These are phyloP conservation scores for Drosophila novamexicana DNA, from an alignment of 1,140 invertebrate species.

Conservation along the genomic window DNA sequence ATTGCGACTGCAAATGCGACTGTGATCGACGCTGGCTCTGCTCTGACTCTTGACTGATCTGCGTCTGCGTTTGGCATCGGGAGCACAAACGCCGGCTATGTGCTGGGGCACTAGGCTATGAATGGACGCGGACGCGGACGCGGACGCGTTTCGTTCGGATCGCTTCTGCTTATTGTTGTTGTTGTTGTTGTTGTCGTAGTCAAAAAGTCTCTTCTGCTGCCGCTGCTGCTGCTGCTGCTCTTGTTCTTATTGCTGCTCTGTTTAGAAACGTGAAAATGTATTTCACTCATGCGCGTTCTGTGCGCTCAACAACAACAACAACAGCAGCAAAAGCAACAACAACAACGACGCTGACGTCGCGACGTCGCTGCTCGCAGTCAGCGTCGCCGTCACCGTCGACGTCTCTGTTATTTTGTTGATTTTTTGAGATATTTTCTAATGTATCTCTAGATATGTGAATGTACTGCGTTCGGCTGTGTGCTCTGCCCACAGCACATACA, in stretches of 20 bases:
- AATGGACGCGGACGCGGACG: conserved; percentile 58
- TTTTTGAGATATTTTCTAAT: conserved; percentile 82
- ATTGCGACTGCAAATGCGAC: conserved; percentile 27
- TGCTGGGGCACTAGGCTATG: conserved; percentile 44
- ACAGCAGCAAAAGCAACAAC: conserved; percentile 10
- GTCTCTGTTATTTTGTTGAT: conserved; percentile 70
- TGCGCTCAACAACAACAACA: conserved; percentile 47
- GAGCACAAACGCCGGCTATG: conserved; percentile 44
- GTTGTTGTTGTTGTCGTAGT: conserved; percentile 61
- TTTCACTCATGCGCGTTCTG: conserved; percentile 73
- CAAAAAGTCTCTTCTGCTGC: conserved; percentile 65
- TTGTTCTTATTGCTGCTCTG: conserved; percentile 59
- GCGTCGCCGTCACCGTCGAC: conserved; percentile 24
- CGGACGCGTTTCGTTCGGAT: conserved; percentile 18
- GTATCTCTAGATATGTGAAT: conserved; percentile 74
- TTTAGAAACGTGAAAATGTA: conserved; percentile 81
- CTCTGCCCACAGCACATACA: conserved; percentile 40
- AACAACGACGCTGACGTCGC: conserved; percentile 8
- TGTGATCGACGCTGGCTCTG: conserved; percentile 31
- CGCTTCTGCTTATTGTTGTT: conserved; percentile 44
- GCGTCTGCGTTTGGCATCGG: conserved; percentile 52
- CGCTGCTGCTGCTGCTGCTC: conserved; percentile 33
- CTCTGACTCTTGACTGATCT: conserved; percentile 54
- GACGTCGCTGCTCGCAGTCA: conserved; percentile 28
- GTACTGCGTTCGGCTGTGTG: conserved; percentile 25